A percentile compares a stretch with the other conserved stretches of the same genome.
Conservation (phyloP, 2,888 invertebrate genomes). For the Eurytoma californica region DNA sequence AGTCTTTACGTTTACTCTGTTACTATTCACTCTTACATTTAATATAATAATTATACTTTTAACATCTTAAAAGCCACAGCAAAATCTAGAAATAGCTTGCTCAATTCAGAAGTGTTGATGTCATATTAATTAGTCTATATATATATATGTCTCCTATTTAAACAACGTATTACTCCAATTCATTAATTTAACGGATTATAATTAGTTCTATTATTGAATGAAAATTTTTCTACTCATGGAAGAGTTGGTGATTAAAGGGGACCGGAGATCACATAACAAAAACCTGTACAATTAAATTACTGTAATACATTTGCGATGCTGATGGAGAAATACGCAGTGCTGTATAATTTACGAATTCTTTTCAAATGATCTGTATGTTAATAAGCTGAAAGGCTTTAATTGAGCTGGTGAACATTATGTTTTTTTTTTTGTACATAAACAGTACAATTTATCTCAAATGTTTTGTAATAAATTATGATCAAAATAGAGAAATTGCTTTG, state of each 20-base stretch:
- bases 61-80: conserved; percentile 15
- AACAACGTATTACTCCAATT: conserved; percentile 26
- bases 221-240: conserved; percentile 4
- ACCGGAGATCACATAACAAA: conserved; percentile 45
- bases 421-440: conserved; percentile 53
- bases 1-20: conserved; percentile 51
- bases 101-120: conserved; percentile 21
- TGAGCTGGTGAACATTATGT: conserved; percentile 36
- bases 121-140: conserved; percentile 33
- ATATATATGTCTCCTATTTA: conserved; percentile 30
- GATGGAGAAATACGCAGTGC: conserved; percentile 21
- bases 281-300: conserved; percentile 32
- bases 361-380: conserved; percentile 27
- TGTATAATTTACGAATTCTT: conserved; percentile 33
- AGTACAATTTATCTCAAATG: conserved; percentile 23
- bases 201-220: conserved; percentile 25
- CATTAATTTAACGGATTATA: conserved; percentile 20
- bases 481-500: conserved; percentile 32
- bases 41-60: conserved; percentile 36
- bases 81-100: conserved; percentile 13
- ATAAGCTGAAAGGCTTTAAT: conserved; percentile 47
- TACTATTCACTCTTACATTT: conserved; percentile 42
- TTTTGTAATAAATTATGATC: conserved; percentile 39
- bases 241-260: conserved; percentile 53
- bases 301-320: conserved; percentile 22